Conservation (phyloP, 2,888 invertebrate species). For the Apamea crenata region DNA sequence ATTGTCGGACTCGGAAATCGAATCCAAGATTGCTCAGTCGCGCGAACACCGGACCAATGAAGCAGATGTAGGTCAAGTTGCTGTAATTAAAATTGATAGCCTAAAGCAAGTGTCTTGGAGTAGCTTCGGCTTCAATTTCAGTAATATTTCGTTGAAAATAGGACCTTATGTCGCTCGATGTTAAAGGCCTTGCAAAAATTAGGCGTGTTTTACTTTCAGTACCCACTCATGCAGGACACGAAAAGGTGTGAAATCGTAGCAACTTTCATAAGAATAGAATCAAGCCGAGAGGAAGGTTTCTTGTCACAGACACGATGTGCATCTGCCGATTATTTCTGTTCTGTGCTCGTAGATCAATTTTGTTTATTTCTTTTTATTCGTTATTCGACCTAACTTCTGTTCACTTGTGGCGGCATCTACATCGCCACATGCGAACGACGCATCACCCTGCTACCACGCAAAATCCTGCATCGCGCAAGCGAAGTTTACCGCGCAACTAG, state of each 20-base stretch:
- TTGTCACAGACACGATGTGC: background rate
- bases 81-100: conserved; percentile 42
- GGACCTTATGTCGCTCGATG: background rate
- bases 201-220: background rate
- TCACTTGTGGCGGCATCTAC: background rate
- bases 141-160: conserved; percentile 1
- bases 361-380: background rate
- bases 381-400: background rate
- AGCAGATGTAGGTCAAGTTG: conserved; percentile 17
- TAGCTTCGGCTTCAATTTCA: conserved; percentile 8
- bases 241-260: background rate
- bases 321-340: background rate
- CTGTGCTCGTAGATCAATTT: background rate
- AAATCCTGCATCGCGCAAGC: background rate
- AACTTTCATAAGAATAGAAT: background rate
- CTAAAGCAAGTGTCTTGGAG: conserved; percentile 1
- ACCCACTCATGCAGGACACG: background rate
- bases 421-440: too few relatives aligned
- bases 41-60: background rate
- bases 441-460: background rate
- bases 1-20: background rate
- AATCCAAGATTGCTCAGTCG: background rate
- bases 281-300: background rate
- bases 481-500: background rate
- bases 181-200: background rate